phyloP scores from a whole-genome alignment of 2,888 invertebrate genomes.

The Tiliacea aurago region DNA sequence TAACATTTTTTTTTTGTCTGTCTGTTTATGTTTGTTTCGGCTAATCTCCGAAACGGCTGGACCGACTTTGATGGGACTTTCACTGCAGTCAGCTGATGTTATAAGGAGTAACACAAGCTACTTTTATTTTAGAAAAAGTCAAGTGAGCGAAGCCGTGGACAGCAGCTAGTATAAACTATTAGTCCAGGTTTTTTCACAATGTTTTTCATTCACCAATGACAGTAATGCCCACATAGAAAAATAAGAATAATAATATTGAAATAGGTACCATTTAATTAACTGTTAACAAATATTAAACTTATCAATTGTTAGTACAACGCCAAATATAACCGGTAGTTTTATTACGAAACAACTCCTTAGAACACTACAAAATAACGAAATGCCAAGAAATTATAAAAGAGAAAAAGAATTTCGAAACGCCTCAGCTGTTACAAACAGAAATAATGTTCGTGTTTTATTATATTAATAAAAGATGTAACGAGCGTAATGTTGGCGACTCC shows the following conservation, averaged over 20 bases:
- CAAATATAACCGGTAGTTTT: slow-evolving; percentile 5
- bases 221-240: neutral
- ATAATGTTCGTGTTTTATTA: slow-evolving; percentile 60
- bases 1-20: no score
- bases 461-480: slow-evolving; percentile 62
- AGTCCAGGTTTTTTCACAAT: no score
- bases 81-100: no score
- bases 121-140: no score
- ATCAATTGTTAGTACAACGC: neutral
- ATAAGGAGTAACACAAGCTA: no score
- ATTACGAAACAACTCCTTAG: slow-evolving; percentile 7
- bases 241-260: neutral
- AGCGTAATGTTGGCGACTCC: slow-evolving; percentile 54
- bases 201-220: neutral
- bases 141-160: no score
- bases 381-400: slow-evolving; percentile 28
- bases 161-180: no score
- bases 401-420: slow-evolving; percentile 32
- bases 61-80: no score
- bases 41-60: no score
- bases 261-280: neutral
- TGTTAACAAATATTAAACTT: neutral
- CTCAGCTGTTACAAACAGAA: slow-evolving; percentile 49
- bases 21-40: no score
- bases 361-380: slow-evolving; percentile 31